Evolutionary conservation across 1,140 invertebrate genomes (phyloP).

Genomic region (Pteromalus puparum): DNA sequence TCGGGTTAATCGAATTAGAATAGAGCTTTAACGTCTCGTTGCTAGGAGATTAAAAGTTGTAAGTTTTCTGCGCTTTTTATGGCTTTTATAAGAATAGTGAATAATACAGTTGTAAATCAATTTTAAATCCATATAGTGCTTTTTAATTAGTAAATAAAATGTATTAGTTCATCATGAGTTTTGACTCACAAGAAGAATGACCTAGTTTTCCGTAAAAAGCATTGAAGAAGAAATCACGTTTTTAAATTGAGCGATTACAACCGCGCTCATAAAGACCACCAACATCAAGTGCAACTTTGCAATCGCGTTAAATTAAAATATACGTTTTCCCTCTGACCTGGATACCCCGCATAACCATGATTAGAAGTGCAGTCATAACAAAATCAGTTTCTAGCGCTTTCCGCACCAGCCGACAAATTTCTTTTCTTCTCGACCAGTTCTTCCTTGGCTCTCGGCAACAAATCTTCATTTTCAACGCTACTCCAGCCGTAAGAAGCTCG

Average conservation of each 20-base stretch:
- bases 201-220: too few relatives aligned
- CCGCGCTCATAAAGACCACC: not conserved
- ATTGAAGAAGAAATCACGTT: too few relatives aligned
- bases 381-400: not conserved
- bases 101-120: too few relatives aligned
- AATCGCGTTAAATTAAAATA: not conserved
- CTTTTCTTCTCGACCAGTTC: not conserved
- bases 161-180: too few relatives aligned
- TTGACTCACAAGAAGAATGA: too few relatives aligned
- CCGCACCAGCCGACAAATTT: not conserved
- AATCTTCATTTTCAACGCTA: slow-evolving; percentile 6
- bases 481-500: slow-evolving; percentile 9
- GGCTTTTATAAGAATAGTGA: too few relatives aligned
- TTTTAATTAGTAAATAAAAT: too few relatives aligned
- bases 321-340: not conserved
- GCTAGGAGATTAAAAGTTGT: not conserved
- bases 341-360: not conserved
- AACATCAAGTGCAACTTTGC: not conserved
- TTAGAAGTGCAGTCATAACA: not conserved
- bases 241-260: too few relatives aligned
- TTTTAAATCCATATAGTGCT: too few relatives aligned
- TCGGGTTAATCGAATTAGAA: not conserved
- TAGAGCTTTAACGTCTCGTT: not conserved
- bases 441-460: not conserved
- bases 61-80: not conserved